Conservation (phyloP, 2,888 invertebrate genomes). For the Diarsia dahlii region DNA sequence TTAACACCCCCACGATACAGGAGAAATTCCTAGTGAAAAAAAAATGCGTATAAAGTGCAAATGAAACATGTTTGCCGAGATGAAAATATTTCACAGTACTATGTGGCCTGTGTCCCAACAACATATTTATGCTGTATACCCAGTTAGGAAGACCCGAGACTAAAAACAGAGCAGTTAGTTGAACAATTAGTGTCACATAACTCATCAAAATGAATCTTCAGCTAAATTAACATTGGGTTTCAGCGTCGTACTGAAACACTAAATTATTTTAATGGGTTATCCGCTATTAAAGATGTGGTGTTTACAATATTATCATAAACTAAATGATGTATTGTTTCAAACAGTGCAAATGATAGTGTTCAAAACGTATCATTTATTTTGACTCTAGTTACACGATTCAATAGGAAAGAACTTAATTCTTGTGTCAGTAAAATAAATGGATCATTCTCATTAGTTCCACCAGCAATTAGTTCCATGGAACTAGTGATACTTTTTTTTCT, state of each 20-base stretch:
- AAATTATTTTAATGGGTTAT: conserved; percentile 39
- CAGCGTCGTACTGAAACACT: conserved; percentile 8
- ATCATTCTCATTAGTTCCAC: too few relatives aligned
- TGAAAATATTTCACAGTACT: not conserved
- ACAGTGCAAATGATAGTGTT: not conserved
- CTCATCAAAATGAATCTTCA: conserved; percentile 41
- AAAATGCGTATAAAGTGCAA: not conserved
- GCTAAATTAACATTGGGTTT: conserved; percentile 37
- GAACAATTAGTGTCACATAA: conserved; percentile 36
- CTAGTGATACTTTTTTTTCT: too few relatives aligned
- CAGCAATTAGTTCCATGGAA: too few relatives aligned
- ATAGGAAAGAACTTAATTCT: not conserved
- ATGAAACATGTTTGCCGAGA: not conserved
- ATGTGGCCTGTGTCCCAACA: not conserved
- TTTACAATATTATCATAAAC: conserved; percentile 3
- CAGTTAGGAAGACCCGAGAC: conserved; percentile 8
- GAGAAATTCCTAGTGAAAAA: too few relatives aligned
- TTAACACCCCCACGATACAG: too few relatives aligned
- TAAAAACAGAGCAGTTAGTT: conserved; percentile 4
- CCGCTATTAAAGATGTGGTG: conserved; percentile 5
- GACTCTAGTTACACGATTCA: not conserved
- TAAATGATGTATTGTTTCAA: not conserved
- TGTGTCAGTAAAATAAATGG: not conserved
- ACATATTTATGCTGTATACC: not conserved
- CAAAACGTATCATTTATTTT: not conserved